Evolutionary conservation across 1,140 invertebrate species (phyloP).

Genomic region (Oedothorax gibbosus): DNA sequence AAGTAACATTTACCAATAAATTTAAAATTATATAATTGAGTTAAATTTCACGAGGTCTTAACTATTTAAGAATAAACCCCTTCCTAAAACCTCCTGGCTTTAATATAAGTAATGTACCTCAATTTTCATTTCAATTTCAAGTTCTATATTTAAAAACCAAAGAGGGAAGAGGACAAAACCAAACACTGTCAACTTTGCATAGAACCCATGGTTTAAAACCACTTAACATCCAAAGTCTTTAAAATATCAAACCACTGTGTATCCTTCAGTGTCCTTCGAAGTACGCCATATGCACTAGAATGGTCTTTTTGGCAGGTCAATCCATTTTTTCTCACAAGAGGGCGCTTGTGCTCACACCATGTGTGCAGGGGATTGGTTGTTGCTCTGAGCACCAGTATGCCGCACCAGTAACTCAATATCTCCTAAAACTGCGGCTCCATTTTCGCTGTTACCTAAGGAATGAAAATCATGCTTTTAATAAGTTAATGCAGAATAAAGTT

Average conservation of each 20-base stretch:
- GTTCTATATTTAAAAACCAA: too few species aligned
- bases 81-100: too few species aligned
- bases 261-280: neutral
- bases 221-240: neutral
- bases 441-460: constrained; percentile 14
- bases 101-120: too few species aligned
- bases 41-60: too few species aligned
- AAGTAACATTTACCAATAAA: too few species aligned
- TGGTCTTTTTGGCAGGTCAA: constrained; percentile 49
- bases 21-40: too few species aligned
- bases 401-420: constrained; percentile 56
- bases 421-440: constrained; percentile 36
- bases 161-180: too few species aligned
- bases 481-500: neutral
- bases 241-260: neutral
- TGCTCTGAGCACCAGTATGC: constrained; percentile 24
- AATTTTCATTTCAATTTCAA: too few species aligned
- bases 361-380: constrained; percentile 44
- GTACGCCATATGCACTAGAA: neutral
- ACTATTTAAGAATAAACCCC: too few species aligned
- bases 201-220: neutral
- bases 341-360: constrained; percentile 30
- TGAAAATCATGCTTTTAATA: neutral
- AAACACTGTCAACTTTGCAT: neutral
- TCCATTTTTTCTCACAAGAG: neutral